Base-by-base conservation (phyloP, 2,888 invertebrate genomes). In the Macropis europaea region DNA sequence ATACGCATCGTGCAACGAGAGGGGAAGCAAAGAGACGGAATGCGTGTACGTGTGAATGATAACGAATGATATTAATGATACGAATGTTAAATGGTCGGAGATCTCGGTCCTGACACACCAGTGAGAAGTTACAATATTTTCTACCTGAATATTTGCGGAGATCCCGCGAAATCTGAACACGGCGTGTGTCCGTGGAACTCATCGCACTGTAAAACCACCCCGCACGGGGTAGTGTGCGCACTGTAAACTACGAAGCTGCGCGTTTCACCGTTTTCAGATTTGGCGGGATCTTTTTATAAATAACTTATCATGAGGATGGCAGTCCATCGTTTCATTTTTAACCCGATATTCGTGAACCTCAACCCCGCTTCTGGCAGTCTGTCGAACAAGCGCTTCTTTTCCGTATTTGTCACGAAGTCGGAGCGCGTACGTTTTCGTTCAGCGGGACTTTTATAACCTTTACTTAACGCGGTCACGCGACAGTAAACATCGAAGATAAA, bases 91-190 rank as follows among this genome's bases (percentile, higher is more conserved):
- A 64, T 56, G 66, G 56, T 72, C 64, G 68, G 70, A 52, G 60
- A 52, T 73, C 68, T 67, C 67, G 72, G 34, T 71, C 66, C 52
- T 53, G 57, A 63, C 63, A 70, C 59, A 76, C 74, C 81, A 71
- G 76, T 79, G 82, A 81, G 67, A 74, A 79, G 66, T 79, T 79
- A 70, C 67, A 57, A 79, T 74, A 79, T 82, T 82, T 82, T 82
- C 76, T 81, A 81, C 72, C 79, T 76, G 74, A 77, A 78, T 69
- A 61, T 75, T 79, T 67, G 66, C 62, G 34, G 47, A 53, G 63
- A 74, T 57, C 61, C 54, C 30, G 34, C 54, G 52, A 56, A 74
- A 66, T 74, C 70, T 70, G 66, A 63, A 63, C 42, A 22, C 54
- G 60, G 26, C 30, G 24, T 40, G 50, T 57, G 32, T 40, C 11